phyloP scores from a whole-genome alignment of 2,888 invertebrate species.

The Aricia artaxerxes region DNA sequence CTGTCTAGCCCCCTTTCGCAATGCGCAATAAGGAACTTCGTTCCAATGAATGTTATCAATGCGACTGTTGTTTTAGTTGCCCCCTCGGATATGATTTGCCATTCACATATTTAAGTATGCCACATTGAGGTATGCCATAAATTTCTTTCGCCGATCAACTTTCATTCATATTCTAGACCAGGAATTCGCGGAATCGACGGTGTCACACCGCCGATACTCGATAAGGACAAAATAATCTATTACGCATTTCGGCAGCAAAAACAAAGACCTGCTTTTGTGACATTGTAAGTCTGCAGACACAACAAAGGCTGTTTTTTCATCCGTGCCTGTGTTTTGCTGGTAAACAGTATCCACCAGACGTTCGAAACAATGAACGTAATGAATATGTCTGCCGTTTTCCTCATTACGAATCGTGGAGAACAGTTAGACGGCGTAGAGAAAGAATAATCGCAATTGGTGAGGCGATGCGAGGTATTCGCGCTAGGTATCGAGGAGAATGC shows the following conservation, averaged over 20 bases:
- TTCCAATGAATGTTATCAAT: background rate
- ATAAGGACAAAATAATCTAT: constrained; percentile 10
- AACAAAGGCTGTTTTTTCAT: constrained; percentile 3
- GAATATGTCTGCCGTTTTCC: constrained; percentile 16
- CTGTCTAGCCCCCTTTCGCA: too few relatives aligned
- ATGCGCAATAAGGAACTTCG: too few relatives aligned
- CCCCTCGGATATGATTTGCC: background rate
- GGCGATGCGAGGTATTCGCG: constrained; percentile 62
- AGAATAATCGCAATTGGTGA: constrained; percentile 51
- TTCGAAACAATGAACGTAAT: constrained; percentile 19
- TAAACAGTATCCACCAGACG: constrained; percentile 24
- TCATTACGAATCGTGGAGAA: constrained; percentile 11
- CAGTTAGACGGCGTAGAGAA: constrained; percentile 34
- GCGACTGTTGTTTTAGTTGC: background rate
- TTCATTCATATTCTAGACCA: constrained; percentile 6
- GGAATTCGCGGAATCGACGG: background rate
- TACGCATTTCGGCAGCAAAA: constrained; percentile 10
- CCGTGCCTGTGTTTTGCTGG: background rate
- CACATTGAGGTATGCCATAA: background rate
- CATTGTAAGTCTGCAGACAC: constrained; percentile 12
- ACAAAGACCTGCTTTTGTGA: constrained; percentile 15
- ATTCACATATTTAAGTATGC: background rate
- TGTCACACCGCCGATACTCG: background rate
- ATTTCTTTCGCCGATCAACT: background rate
- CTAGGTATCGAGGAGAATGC: constrained; percentile 57